Percentiles rank a stretch among this genome's conserved stretches.
Evolutionary conservation across 2,113 vertebrate species (phyloP).

Genomic region (Chionis minor): DNA sequence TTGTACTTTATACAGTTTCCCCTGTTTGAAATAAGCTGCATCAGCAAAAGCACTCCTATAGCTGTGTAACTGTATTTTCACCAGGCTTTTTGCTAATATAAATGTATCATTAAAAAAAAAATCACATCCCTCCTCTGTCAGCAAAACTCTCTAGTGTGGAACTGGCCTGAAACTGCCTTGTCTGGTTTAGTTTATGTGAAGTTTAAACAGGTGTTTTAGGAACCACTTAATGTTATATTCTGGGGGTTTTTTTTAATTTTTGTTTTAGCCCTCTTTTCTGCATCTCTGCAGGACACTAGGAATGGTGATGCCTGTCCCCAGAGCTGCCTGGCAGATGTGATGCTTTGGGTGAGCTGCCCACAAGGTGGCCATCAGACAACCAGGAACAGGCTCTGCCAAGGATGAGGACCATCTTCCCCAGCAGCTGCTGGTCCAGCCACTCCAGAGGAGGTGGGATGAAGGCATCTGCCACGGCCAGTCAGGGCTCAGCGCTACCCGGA

Average conservation of each 20-base stretch:
- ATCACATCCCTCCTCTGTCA: slow-evolving; percentile 32
- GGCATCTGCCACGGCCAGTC: accelerated
- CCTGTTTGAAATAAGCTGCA: slow-evolving; percentile 13
- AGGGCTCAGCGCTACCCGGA: background rate
- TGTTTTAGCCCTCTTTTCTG: background rate
- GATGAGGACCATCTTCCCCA: background rate
- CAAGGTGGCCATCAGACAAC: background rate
- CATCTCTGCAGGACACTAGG: background rate
- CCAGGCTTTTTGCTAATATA: slow-evolving; percentile 22
- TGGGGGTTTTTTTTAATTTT: too few relatives aligned
- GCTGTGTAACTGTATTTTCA: slow-evolving; percentile 23
- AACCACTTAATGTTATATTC: background rate
- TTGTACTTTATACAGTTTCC: background rate
- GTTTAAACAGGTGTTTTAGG: background rate
- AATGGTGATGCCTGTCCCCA: background rate
- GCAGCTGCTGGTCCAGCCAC: background rate
- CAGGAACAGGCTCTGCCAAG: background rate
- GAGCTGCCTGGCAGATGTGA: background rate
- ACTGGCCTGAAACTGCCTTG: slow-evolving; percentile 28
- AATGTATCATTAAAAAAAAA: slow-evolving; percentile 38
- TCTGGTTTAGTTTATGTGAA: slow-evolving; percentile 18
- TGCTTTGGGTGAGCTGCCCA: background rate
- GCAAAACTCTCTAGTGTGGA: slow-evolving; percentile 27
- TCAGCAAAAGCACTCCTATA: slow-evolving; percentile 27
- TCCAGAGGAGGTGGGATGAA: accelerated